Percentiles rank a stretch among this genome's conserved stretches.
Evolutionary conservation across 2,797 vertebrate species (phyloP).

Genomic region (Galago senegalensis): DNA sequence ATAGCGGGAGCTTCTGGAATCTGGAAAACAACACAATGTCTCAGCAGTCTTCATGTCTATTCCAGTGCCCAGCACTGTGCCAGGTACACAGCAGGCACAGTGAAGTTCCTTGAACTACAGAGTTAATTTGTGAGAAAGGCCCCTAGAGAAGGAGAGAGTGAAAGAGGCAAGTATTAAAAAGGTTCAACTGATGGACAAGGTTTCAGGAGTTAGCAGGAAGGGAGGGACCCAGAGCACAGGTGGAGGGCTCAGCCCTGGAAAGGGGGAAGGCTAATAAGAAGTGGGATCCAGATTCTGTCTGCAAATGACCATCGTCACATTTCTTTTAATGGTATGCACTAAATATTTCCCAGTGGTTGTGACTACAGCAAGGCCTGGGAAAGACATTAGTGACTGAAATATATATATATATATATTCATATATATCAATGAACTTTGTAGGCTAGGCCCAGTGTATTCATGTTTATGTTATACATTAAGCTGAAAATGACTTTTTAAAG

Average conservation of each 20-base stretch:
- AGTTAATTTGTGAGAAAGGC: background rate
- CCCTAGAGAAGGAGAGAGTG: background rate
- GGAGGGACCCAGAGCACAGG: background rate
- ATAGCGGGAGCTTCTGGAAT: constrained; percentile 2
- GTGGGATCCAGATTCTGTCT: constrained; percentile 11
- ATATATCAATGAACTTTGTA: constrained; percentile 33
- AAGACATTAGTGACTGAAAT: constrained; percentile 59
- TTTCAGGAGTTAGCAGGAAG: background rate
- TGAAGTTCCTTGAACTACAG: constrained; percentile 6
- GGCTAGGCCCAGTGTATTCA: background rate
- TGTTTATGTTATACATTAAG: constrained; percentile 63
- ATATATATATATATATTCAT: background rate
- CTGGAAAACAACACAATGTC: background rate
- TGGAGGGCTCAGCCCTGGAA: background rate
- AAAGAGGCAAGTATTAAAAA: background rate
- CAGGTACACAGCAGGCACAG: background rate
- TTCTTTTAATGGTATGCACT: constrained; percentile 58
- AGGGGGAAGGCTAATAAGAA: constrained; percentile 17
- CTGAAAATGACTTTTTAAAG: constrained; percentile 52
- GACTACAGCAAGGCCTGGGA: constrained; percentile 52
- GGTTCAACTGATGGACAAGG: background rate
- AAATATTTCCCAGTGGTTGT: constrained; percentile 57
- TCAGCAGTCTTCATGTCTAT: background rate
- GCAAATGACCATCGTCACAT: constrained; percentile 18
- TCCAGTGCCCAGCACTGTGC: background rate